phyloP scores from a whole-genome alignment of 2,113 vertebrate genomes.

The Seriola aureovittata region DNA sequence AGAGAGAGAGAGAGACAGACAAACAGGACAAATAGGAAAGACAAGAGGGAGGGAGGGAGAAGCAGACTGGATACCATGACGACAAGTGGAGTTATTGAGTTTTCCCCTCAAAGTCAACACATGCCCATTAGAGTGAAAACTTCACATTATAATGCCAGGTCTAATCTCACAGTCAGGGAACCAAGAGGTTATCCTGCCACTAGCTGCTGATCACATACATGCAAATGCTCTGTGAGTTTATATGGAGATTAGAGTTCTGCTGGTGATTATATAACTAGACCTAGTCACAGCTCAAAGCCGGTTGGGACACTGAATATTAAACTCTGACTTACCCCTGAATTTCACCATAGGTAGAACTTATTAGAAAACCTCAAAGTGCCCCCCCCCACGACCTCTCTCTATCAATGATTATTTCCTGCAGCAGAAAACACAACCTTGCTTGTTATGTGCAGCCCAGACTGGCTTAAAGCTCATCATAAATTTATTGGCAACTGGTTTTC shows the following conservation, averaged over 20 bases:
- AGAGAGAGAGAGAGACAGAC: no score
- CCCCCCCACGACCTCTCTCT: no score
- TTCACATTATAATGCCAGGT: not conserved
- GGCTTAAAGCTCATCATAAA: not conserved
- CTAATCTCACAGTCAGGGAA: not conserved
- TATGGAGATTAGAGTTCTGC: not conserved
- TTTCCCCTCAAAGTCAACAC: not conserved
- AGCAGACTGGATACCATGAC: no score
- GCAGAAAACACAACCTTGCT: slow-evolving; percentile 14
- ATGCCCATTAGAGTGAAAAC: not conserved
- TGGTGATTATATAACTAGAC: not conserved
- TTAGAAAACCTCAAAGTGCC: not conserved
- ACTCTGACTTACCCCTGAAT: not conserved
- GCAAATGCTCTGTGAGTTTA: not conserved
- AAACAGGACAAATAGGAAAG: no score
- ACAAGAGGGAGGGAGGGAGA: no score
- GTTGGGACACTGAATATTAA: not conserved
- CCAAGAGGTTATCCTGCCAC: not conserved
- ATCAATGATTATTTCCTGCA: not conserved
- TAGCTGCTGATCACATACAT: not conserved
- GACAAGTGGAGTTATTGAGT: not conserved
- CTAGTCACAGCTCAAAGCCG: not conserved
- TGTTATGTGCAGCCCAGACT: not conserved
- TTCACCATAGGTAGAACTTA: not conserved
- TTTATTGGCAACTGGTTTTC: slow-evolving; percentile 4